Evolutionary conservation across 2,113 vertebrate species (phyloP).

Genomic region (Artemisiospiza belli): DNA sequence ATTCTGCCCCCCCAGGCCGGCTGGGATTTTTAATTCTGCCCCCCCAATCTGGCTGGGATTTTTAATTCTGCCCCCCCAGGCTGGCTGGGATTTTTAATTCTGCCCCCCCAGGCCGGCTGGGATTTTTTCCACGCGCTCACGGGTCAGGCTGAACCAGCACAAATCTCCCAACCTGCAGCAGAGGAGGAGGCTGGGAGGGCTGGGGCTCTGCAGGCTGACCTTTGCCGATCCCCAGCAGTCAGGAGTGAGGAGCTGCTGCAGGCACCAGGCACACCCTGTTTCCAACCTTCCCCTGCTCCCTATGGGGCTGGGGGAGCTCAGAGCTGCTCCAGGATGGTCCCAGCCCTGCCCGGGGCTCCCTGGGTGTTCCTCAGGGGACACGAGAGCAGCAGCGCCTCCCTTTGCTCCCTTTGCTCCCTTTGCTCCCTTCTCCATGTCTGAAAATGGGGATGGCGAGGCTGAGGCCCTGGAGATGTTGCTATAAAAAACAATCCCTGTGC

Average conservation of each 20-base stretch:
- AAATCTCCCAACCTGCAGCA: not conserved
- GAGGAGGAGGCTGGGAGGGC: conserved; percentile 56
- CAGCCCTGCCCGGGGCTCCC: not conserved
- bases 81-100: not conserved
- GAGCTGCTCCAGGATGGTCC: not conserved
- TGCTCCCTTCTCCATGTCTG: not conserved
- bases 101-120: no score
- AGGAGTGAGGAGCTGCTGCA: not conserved
- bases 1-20: not conserved
- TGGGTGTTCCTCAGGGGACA: not conserved
- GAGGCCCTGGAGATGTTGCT: conserved; percentile 39
- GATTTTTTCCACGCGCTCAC: not conserved
- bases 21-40: no score
- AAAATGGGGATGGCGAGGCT: conserved; percentile 15
- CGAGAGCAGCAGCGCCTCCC: not conserved
- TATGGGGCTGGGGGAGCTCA: not conserved
- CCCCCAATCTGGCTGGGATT: not conserved
- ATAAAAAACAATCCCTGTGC: not conserved
- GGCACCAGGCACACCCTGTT: not conserved
- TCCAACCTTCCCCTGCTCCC: not conserved
- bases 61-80: no score
- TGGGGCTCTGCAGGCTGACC: conserved; percentile 37
- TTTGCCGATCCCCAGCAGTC: conserved; percentile 60
- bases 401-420: not conserved
- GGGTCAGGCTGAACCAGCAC: conserved; percentile 33